Evolutionary conservation across 2,113 vertebrate genomes (phyloP).

Genomic region (Phaetusa simplex): DNA sequence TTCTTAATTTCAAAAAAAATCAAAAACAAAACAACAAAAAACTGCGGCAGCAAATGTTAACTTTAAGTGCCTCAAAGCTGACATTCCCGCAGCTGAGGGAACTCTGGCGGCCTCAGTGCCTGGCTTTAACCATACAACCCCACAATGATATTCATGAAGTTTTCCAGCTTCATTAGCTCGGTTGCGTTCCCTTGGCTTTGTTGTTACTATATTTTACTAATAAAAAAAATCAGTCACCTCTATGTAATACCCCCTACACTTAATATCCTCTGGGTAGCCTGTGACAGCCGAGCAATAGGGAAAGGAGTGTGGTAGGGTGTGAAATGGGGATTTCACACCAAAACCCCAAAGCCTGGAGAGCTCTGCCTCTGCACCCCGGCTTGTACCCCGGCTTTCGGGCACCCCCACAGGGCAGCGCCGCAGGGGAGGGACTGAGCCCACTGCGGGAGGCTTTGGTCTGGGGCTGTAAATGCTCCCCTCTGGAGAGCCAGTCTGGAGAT

Average conservation of each 20-base stretch:
- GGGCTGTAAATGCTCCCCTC: not conserved
- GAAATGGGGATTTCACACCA: not conserved
- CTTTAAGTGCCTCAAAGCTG: not conserved
- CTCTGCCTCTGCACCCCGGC: not conserved
- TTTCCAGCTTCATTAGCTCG: not conserved
- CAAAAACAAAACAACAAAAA: not conserved
- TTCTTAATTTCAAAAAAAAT: not conserved
- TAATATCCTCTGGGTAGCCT: not conserved
- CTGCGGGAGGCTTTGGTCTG: not conserved
- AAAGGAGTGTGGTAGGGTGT: not conserved
- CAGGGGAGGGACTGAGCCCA: not conserved
- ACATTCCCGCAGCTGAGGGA: rapidly evolving
- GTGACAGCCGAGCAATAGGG: rapidly evolving
- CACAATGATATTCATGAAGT: not conserved
- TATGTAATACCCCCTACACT: not conserved
- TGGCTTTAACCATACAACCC: not conserved
- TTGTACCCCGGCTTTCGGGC: not conserved
- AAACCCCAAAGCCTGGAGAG: not conserved
- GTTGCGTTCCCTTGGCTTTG: not conserved
- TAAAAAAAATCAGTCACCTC: not conserved
- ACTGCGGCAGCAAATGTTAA: not conserved
- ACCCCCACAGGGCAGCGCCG: rapidly evolving
- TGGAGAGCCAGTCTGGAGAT: not conserved
- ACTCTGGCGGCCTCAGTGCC: not conserved
- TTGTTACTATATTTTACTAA: not conserved